Evolutionary conservation across 2,113 vertebrate species (phyloP).

Genomic region (Siniperca knerii): DNA sequence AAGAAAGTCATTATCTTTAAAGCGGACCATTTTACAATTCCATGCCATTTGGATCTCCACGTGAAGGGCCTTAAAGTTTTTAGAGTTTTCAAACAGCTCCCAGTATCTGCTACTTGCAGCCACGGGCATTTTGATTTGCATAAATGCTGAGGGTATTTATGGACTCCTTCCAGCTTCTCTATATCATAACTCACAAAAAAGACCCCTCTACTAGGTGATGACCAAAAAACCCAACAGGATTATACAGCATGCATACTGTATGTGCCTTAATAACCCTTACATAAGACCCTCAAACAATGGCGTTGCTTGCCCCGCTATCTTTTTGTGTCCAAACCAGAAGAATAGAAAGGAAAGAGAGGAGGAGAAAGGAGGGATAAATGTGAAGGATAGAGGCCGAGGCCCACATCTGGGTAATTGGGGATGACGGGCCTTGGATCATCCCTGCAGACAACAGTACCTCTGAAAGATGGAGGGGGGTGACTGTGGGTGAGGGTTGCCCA

Average conservation of each 20-base stretch:
- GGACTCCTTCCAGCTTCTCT: not conserved
- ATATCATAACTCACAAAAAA: not conserved
- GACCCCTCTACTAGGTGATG: not conserved
- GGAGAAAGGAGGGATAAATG: conserved; percentile 55
- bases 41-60: not conserved
- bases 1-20: not conserved
- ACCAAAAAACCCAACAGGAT: conserved; percentile 3
- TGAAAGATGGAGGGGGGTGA: conserved; percentile 20
- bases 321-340: conserved; percentile 47
- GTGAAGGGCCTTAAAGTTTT: not conserved
- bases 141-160: not conserved
- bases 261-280: conserved; percentile 37
- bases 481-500: not conserved
- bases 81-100: not conserved
- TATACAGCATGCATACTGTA: conserved; percentile 11
- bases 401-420: conserved; percentile 77
- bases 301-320: not conserved
- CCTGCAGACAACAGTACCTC: conserved; percentile 63
- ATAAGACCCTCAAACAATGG: conserved; percentile 46
- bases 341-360: conserved; percentile 38
- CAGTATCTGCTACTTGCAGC: not conserved
- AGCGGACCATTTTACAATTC: not conserved
- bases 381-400: conserved; percentile 57
- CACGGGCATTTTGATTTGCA: not conserved
- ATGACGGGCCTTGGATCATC: conserved; percentile 76